A percentile compares a stretch with the other conserved stretches of the same genome.
phyloP scores from a whole-genome alignment of 1,140 invertebrate species.

The Lysiphlebus fabarum region DNA sequence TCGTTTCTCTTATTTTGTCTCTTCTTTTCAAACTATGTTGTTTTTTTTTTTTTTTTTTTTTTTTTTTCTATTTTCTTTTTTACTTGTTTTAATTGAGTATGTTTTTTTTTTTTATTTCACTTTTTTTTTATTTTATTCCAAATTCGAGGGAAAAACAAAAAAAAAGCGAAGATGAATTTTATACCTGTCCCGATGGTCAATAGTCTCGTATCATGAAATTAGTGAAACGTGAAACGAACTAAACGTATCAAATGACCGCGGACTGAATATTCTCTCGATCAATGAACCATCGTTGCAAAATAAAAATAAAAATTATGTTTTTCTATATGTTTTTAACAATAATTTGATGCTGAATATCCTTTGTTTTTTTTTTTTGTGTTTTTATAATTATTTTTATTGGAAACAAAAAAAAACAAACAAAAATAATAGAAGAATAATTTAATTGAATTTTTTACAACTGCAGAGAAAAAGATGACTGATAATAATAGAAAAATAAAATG shows the following conservation, averaged over 20 bases:
- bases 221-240: conserved; percentile 27
- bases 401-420: no score
- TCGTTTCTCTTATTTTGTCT: conserved; percentile 5
- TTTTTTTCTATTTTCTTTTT: conserved; percentile 1
- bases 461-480: neutral
- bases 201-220: conserved; percentile 19
- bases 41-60: conserved; percentile 1
- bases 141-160: neutral
- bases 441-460: no score
- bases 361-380: no score
- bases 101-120: no score
- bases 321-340: no score
- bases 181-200: conserved; percentile 15
- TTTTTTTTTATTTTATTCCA: neutral
- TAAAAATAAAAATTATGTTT: no score
- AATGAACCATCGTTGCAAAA: conserved; percentile 13
- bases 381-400: no score
- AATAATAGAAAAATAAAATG: conserved; percentile 1
- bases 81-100: no score
- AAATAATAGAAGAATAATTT: no score
- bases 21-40: conserved; percentile 11
- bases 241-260: conserved; percentile 23
- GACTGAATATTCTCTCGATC: neutral
- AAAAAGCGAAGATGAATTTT: conserved; percentile 24
- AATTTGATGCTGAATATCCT: no score